phyloP scores from a whole-genome alignment of 2,888 invertebrate genomes.

The Azorinus chamasolen region DNA sequence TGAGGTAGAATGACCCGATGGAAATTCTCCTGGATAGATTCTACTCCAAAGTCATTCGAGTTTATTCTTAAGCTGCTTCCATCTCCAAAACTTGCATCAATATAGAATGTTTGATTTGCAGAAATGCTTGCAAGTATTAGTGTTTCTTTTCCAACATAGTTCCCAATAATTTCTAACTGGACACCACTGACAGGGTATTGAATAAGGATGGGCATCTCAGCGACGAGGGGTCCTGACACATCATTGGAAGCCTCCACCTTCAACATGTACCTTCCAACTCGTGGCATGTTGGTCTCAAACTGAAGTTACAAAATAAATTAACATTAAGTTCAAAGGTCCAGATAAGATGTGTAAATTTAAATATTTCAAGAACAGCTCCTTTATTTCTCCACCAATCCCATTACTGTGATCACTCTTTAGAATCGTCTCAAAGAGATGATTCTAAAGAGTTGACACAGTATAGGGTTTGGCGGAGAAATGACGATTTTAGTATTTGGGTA shows the following conservation, averaged over 20 bases:
- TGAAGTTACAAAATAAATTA: constrained; percentile 54
- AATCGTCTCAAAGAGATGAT: too few relatives aligned
- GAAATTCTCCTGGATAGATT: neutral
- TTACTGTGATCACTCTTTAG: too few relatives aligned
- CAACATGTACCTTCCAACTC: constrained; percentile 65
- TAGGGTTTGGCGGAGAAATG: too few relatives aligned
- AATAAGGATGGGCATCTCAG: constrained; percentile 65
- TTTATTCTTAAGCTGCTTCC: constrained; percentile 39
- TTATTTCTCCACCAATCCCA: too few relatives aligned
- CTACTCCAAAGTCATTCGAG: constrained; percentile 30
- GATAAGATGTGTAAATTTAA: too few relatives aligned
- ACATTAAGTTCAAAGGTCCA: too few relatives aligned
- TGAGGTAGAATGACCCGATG: constrained; percentile 53
- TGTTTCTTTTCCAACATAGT: constrained; percentile 61
- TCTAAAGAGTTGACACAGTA: too few relatives aligned
- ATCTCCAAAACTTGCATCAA: constrained; percentile 75
- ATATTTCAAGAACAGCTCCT: too few relatives aligned
- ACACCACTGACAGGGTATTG: constrained; percentile 69
- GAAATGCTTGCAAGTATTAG: constrained; percentile 61
- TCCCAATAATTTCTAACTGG: constrained; percentile 54
- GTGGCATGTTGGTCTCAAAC: constrained; percentile 63
- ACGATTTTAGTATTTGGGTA: too few relatives aligned
- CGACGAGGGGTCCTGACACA: constrained; percentile 47
- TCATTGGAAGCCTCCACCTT: constrained; percentile 73
- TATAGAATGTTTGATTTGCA: constrained; percentile 66